These are phyloP conservation scores for Chrysina gloriosa DNA, from an alignment of 2,888 invertebrate genomes.

Conservation along the genomic window DNA sequence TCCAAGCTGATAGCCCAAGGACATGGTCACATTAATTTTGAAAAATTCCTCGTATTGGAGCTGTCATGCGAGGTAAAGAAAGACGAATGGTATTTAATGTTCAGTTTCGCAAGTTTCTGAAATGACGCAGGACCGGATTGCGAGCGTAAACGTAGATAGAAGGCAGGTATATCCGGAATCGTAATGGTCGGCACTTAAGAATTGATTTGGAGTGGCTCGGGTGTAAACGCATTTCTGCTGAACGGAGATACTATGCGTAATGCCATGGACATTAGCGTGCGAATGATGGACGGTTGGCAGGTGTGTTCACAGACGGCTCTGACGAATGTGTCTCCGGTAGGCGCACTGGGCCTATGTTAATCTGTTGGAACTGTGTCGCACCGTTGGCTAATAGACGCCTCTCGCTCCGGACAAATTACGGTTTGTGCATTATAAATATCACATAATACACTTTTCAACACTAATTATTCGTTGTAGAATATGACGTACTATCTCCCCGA, in stretches of 20 bases:
- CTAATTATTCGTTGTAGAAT: conserved; percentile 51
- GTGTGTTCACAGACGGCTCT: conserved; percentile 50
- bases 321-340: conserved; percentile 53
- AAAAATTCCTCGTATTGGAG: conserved; percentile 26
- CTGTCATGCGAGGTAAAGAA: conserved; percentile 28
- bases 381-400: conserved; percentile 32
- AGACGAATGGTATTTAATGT: conserved; percentile 30
- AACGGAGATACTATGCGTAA: neutral
- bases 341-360: conserved; percentile 47
- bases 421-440: conserved; percentile 51
- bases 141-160: neutral
- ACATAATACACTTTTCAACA: conserved; percentile 52
- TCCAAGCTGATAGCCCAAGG: conserved; percentile 3
- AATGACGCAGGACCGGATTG: neutral
- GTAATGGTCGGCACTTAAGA: conserved; percentile 28
- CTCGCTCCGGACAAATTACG: conserved; percentile 48
- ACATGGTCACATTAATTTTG: conserved; percentile 28
- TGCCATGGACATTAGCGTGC: conserved; percentile 40
- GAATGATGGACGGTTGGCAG: conserved; percentile 54
- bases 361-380: conserved; percentile 44
- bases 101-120: conserved; percentile 20
- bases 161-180: neutral
- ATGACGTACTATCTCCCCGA: conserved; percentile 43
- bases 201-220: conserved; percentile 27
- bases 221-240: neutral